Evolutionary conservation across 2,113 vertebrate species (phyloP), one percentile per base, ranked within the genome.

Genomic region (Eidolon helvum): DNA sequence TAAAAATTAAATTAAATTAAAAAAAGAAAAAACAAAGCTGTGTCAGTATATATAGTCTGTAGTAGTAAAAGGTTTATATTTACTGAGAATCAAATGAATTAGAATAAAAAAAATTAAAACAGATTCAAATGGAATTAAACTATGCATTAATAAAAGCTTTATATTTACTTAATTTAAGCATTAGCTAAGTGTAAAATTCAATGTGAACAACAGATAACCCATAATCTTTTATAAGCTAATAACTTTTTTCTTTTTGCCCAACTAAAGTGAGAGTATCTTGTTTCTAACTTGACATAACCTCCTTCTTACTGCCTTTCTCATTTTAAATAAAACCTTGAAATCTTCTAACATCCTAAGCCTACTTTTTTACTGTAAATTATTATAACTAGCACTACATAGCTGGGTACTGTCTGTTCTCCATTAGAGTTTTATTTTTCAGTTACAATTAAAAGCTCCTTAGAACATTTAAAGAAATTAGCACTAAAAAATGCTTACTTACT

Each of bases 31-130:
- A 82, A 40, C 35, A 66, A 74, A 65, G 21, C 21, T 80, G 0
- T 63, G 48, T 57, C 68, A 83, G 22, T 26, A 65, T 57, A 48
- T 35, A 75, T 82, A 82, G 33, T 77, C 38, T 26, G 14, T 0
- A 88, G 65, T 33, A 89, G 22, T 53, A 72, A 92, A 48, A 84
- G 50, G 21, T 38, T 93, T 63, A 84, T 2, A 61, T 63, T 74
- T 89, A 88, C n/a, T 68, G 71, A 83, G 35, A 91, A 61, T 88
- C 19, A 88, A 92, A 88, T 83, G 30, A 80, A 35, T 61, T 90
- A 59, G 9, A 87, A 66, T 57, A 79, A 85, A 82, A 66, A 72
- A 72, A 77, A 86, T 66, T 82, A 79, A 80, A 59, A 59, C 22
- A 55, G 24, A 86, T 22, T 80, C 75, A 87, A 50, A 86, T 7